Conservation (phyloP, 2,113 vertebrate genomes). For the Lethenteron reissneri region DNA sequence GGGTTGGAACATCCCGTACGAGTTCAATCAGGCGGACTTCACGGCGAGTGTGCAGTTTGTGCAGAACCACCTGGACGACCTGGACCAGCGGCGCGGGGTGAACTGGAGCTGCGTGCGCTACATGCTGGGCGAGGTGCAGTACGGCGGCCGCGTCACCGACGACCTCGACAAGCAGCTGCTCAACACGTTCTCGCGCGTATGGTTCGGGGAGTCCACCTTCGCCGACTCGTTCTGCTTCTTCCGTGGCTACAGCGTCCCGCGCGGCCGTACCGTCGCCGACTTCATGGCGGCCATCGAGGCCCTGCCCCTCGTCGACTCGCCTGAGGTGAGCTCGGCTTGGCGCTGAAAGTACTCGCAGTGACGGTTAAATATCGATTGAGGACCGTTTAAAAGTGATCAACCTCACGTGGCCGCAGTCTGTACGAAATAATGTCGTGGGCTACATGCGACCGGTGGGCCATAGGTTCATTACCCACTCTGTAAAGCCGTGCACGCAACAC, state of each 20-base stretch:
- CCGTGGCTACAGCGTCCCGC: slow-evolving; percentile 30
- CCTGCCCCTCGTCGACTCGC: slow-evolving; percentile 33
- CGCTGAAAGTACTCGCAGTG: not conserved
- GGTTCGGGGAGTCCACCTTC: slow-evolving; percentile 46
- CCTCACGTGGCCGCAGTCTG: too few relatives aligned
- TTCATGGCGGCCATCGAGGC: slow-evolving; percentile 35
- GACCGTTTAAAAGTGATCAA: too few relatives aligned
- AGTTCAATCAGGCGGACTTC: slow-evolving; percentile 55
- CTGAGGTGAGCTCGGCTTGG: slow-evolving; percentile 26
- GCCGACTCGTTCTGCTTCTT: slow-evolving; percentile 36
- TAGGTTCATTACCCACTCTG: too few relatives aligned
- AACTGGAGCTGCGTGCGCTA: slow-evolving; percentile 44
- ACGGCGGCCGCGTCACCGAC: slow-evolving; percentile 44
- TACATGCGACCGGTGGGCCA: too few relatives aligned
- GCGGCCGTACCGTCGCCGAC: slow-evolving; percentile 28
- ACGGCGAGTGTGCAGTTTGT: slow-evolving; percentile 43
- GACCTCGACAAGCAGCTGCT: slow-evolving; percentile 42
- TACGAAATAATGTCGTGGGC: too few relatives aligned
- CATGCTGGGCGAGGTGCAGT: slow-evolving; percentile 50
- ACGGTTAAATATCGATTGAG: not conserved
- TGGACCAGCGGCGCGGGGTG: slow-evolving; percentile 26
- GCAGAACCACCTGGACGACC: slow-evolving; percentile 39
- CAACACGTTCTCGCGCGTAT: slow-evolving; percentile 35
- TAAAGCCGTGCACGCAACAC: too few relatives aligned
- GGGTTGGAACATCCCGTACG: slow-evolving; percentile 58